Percentiles rank a stretch among this genome's conserved stretches.
phyloP scores from a whole-genome alignment of 2,113 vertebrate species.

The Pluvianellus socialis region DNA sequence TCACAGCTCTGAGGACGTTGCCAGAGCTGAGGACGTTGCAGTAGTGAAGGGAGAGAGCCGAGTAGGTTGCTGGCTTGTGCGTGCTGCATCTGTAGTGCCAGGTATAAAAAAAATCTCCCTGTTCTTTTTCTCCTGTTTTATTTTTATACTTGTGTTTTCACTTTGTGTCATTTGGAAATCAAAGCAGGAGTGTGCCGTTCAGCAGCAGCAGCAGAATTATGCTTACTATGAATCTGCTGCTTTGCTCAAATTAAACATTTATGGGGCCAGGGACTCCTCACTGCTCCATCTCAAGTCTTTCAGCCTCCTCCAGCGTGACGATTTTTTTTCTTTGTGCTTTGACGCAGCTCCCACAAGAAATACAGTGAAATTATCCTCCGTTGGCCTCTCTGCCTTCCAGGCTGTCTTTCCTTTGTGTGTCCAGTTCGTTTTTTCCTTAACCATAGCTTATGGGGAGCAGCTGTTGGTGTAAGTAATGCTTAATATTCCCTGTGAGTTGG shows the following conservation, averaged over 20 bases:
- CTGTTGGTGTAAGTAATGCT: background rate
- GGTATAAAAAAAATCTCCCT: background rate
- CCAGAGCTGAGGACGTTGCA: background rate
- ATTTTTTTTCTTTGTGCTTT: background rate
- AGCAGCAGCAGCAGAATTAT: background rate
- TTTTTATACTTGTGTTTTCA: background rate
- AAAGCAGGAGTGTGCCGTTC: background rate
- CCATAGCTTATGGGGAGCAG: background rate
- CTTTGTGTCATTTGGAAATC: background rate
- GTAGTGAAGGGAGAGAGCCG: background rate
- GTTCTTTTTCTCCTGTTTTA: background rate
- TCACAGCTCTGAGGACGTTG: background rate
- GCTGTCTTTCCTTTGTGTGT: background rate
- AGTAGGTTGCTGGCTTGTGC: background rate
- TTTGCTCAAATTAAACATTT: constrained; percentile 24
- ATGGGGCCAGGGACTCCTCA: background rate
- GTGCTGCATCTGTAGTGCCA: background rate
- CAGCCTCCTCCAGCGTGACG: background rate
- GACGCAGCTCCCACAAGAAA: background rate
- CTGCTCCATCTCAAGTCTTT: background rate
- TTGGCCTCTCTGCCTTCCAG: background rate
- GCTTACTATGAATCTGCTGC: background rate
- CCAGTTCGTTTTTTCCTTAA: background rate
- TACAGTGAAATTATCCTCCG: background rate
- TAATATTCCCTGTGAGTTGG: background rate